Evolutionary conservation across 2,888 invertebrate genomes (phyloP), one percentile per base, ranked within the genome.

Genomic region (Choristoneura rosaceana): DNA sequence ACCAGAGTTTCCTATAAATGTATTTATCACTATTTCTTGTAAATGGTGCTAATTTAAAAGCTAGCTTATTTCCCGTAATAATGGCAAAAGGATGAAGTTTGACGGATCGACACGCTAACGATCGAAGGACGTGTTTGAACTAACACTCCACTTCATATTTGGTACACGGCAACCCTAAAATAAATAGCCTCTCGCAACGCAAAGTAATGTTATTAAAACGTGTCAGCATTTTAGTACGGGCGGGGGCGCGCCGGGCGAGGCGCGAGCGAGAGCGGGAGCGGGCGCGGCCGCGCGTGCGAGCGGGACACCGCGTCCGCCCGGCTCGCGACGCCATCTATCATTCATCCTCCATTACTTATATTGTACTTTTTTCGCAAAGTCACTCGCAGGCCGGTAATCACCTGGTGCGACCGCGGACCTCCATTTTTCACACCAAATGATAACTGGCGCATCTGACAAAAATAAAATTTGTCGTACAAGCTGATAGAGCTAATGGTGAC

Each of bases 341-440:
- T 93, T 91, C 92, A 93, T 93, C 92, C 92, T 92, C 94, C 93
- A 94, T 94, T 94, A 94, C 94, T 93, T 93, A 94, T 93, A 93
- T 93, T 94, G 93, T 94, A 91, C 90, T 93, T 93, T 93, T 92
- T 93, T 92, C 84, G 94, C 93, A 88, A 92, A 94, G 93, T 94
- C 94, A 94, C 90, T 91, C 89, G 86, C 90, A 89, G 93, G 89
- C 92, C 92, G 93, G 94, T 93, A 94, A 94, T 94, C 94, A 94
- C 94, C 94, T 93, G 94, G 91, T 88, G 92, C 89, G 90, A 89
- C 92, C 90, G 87, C 88, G 87, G 87, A 82, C 90, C 87, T 87
- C 86, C 92, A 93, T 93, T 94, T 94, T 94, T 93, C 91, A 94
- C 91, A 90, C 90, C 90, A 91, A 93, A 92, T 93, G 92, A 92